Base-by-base conservation (phyloP, 2,888 invertebrate genomes). In the Subacronicta megacephala region DNA sequence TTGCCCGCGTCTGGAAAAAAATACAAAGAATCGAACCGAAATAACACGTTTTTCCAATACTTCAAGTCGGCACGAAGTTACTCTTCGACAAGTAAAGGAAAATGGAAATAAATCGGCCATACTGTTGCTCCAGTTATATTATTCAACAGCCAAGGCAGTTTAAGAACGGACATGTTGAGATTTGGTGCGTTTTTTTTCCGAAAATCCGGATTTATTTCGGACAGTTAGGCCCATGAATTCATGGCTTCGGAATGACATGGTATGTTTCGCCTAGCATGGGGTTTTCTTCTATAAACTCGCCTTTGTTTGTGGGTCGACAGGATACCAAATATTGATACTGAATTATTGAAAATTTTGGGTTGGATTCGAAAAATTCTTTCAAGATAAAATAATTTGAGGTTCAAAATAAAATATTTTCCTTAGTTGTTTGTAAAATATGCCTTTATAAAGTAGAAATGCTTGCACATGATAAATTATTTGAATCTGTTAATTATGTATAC, bases 81-180 rank as follows among this genome's bases (percentile, higher is more conserved):
- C 51, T 63, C 69, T 67, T 62, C 63, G 55, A 69, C 58, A 54
- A 65, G 59, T 57, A 59, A 65, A 47, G 49, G 67, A 66, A 75
- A 79, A 83, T 80, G 75, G 73, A 80, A 79, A 83, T 81, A 75
- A 78, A 83, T 81, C 60, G 78, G 49, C 69, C 53, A 61, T 74
- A 59, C 69, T 62, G 65, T 65, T 51, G 49, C 44, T 60, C 53
- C 56, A 37, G 51, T 56, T 81, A 72, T 72, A 80, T 81, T 78
- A 81, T 81, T 79, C 72, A 81, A 43, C 33, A 36, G 18, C 62
- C 59, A 45, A 62, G 74, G 67, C 73, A 64, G 66, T 75, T 79
- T 67, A 66, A 73, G 58, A 58, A 52, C 37, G 45, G 40, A 44
- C 46, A 54, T 47, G 62, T 58, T 9, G 47, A 60, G 67, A 65